Evolutionary conservation across 1,140 invertebrate genomes (phyloP), one percentile per base, ranked within the genome.

Genomic region (Drosophila navojoa): DNA sequence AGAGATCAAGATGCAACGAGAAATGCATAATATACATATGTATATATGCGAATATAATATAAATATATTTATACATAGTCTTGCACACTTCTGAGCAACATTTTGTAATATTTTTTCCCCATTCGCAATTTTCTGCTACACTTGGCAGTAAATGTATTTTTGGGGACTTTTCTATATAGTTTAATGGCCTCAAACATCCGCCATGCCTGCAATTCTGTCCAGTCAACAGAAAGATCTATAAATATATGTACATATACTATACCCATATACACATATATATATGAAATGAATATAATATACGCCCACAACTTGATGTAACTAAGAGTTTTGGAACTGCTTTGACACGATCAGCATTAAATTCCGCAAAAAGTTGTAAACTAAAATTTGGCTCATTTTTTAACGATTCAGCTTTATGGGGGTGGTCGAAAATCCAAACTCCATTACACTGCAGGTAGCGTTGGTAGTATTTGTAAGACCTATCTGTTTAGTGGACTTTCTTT

Each of bases 141-240:
- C 2, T n/a, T 27, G 35, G 47, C 47, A 49, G 4, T 49, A 50
- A 50, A 50, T 50, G 25, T 50, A 50, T 59, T 45, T 59, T 27
- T 11, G 40, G n/a, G 3, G 3, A 29, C 22, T 45, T 59, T 59
- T 3, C 35, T 25, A 25, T 22, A 40, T 27, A 57, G 38, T 44
- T 57, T 57, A 27, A 57, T 42, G 54, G 19, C 54, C 38, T 22
- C 54, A 44, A 15, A 75, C 63, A 75, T 57, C 66, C 74, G 72
- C 72, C 38, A 53, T 71, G 45, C 19, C 54, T 27, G 54, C 35
- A 27, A 52, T 68, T 76, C 64, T 70, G 74, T 42, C 52, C 42
- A 76, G 74, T 76, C 74, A 77, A 70, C 74, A 77, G 19, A 62
- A 76, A 61, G 10, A 42, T 45, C 74, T 52, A 45, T 45, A 44